A percentile compares a stretch with the other conserved stretches of the same genome.
These are phyloP conservation scores for Gymnosoma rotundatum DNA, from an alignment of 2,888 invertebrate species.

Conservation along the genomic window DNA sequence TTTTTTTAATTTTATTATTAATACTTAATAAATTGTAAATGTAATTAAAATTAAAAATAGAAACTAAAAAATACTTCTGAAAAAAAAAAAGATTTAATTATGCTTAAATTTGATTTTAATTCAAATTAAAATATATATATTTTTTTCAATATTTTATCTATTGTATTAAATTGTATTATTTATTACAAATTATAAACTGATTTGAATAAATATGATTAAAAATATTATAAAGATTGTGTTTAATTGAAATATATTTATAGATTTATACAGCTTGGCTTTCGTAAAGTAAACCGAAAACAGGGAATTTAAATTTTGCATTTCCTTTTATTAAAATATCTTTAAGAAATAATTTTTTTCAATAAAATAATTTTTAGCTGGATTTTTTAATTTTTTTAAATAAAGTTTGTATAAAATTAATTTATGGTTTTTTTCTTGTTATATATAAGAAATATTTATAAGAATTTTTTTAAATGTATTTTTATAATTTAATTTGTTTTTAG, in stretches of 20 bases:
- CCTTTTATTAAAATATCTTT: not conserved
- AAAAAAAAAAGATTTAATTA: not conserved
- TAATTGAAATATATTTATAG: not conserved
- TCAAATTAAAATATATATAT: constrained; percentile 14
- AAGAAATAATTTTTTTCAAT: not conserved
- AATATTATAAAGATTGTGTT: constrained; percentile 4
- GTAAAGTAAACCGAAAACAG: constrained; percentile 44
- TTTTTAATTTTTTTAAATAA: not conserved
- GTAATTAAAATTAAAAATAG: not conserved
- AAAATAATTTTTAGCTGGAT: not conserved
- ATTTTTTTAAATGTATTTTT: not conserved
- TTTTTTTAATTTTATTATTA: constrained; percentile 54
- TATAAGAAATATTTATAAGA: not conserved
- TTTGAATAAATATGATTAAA: constrained; percentile 41
- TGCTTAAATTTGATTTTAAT: constrained; percentile 8
- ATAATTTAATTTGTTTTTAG: not conserved
- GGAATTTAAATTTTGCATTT: constrained; percentile 14
- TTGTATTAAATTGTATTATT: constrained; percentile 17
- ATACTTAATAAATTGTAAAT: constrained; percentile 46
- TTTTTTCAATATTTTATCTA: constrained; percentile 19
- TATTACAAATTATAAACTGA: constrained; percentile 18
- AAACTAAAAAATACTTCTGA: constrained; percentile 37
- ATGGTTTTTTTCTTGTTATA: not conserved
- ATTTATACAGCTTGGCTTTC: constrained; percentile 60
- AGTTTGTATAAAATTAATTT: not conserved